Evolutionary conservation across 2,797 vertebrate genomes (phyloP), one percentile per base, ranked within the genome.

Genomic region (Peromyscus eremicus): DNA sequence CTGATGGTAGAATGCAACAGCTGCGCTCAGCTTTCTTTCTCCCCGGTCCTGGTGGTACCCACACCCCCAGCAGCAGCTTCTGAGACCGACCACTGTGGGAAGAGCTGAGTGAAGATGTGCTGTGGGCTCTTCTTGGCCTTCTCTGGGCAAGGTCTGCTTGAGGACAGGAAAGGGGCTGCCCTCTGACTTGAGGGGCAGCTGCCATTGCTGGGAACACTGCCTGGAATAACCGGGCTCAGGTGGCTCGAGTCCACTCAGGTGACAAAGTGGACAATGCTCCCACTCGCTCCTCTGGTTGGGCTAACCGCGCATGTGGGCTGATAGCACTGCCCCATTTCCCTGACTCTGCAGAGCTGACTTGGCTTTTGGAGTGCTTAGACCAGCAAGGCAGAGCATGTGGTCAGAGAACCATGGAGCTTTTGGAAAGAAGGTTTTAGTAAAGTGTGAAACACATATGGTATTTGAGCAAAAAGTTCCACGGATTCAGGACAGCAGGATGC

Each of bases 391-490:
- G 81, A 86, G 92, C 60, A 55, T 55, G 10, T 27, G 91, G 95
- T 92, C 87, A 80, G 70, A 81, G 43, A 92, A 96, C 95, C 71
- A 92, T 92, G 96, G 86, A 95, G 97, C 34, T 79, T 93, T 95
- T 92, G 91, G 64, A 85, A 96, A 91, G 86, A 97, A 96, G 75
- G 96, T 97, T 97, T 94, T 88, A 91, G 87, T 91, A 92, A 89
- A 91, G 52, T 64, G 95, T 96, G 97, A 98, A 97, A 97, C 96
- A 98, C 94, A 97, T 96, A 94, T 94, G 86, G 68, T 96, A 92
- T 98, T 76, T 97, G 97, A 98, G 98, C 96, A 94, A 97, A 89
- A 98, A 97, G 60, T 85, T 96, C 97, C 93, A 97, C 79, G 91
- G 97, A 76, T 93, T 92, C 96, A 95, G 97, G 96, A 98, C 97